These are phyloP conservation scores for Pithys albifrons DNA, from an alignment of 2,113 vertebrate genomes.

Conservation along the genomic window DNA sequence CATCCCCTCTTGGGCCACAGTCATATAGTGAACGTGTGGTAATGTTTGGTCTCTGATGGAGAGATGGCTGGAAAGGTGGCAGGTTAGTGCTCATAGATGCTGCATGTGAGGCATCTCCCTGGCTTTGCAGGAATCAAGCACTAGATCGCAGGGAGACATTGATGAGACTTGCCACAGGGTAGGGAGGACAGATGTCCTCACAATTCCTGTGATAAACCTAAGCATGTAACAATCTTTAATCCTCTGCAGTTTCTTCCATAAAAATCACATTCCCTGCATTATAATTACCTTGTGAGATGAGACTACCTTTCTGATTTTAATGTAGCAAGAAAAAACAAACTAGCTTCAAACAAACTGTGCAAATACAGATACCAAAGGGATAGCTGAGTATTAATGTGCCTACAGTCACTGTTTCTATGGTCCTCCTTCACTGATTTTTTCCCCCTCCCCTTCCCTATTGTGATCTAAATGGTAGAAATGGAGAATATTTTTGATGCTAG, in stretches of 20 bases:
- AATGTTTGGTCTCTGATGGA: fast-evolving
- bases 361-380: background rate
- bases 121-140: background rate
- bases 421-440: background rate
- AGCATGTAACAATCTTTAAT: background rate
- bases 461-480: background rate
- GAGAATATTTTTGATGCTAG: background rate
- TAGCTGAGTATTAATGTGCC: background rate
- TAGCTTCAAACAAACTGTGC: background rate
- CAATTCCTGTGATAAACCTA: background rate
- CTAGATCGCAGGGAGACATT: background rate
- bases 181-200: background rate
- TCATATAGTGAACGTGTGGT: fast-evolving
- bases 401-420: background rate
- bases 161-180: background rate
- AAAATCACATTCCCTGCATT: background rate
- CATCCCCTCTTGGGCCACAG: background rate
- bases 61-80: background rate
- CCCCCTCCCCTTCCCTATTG: background rate
- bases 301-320: background rate
- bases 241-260: background rate
- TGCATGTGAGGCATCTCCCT: background rate
- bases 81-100: fast-evolving
- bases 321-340: background rate
- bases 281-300: background rate